phyloP scores from a whole-genome alignment of 1,140 invertebrate species.

The Brachionus asplanchnoidis region DNA sequence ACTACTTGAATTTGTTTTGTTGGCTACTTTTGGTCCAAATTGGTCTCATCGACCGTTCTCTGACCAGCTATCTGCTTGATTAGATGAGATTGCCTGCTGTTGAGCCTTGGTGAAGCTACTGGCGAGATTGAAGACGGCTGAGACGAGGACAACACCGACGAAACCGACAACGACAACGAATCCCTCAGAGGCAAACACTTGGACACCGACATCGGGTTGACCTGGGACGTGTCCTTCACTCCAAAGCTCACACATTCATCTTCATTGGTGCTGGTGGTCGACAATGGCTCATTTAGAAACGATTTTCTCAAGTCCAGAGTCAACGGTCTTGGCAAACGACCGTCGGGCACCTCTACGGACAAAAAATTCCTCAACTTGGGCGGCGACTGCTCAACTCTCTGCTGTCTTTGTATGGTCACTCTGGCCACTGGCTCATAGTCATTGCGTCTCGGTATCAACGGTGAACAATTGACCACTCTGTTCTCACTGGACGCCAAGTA shows the following conservation, averaged over 20 bases:
- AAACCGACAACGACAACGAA: neutral
- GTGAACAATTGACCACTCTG: neutral
- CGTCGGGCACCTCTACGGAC: neutral
- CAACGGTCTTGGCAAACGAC: neutral
- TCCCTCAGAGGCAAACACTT: neutral
- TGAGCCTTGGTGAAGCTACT: neutral
- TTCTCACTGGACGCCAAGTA: neutral
- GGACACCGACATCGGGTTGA: neutral
- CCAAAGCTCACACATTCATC: neutral
- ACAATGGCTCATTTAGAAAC: neutral
- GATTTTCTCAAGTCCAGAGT: neutral
- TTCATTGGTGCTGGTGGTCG: neutral
- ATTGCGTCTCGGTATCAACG: neutral
- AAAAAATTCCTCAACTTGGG: neutral
- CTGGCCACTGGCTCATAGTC: conserved; percentile 7
- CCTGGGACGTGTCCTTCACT: neutral
- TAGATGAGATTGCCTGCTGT: neutral
- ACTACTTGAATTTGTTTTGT: neutral
- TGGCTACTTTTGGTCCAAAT: neutral
- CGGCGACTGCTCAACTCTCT: conserved; percentile 6
- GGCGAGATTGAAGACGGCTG: neutral
- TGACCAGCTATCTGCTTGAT: conserved; percentile 1
- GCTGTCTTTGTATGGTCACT: conserved; percentile 21
- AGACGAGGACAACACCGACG: neutral
- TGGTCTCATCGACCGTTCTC: neutral